phyloP scores from a whole-genome alignment of 2,113 vertebrate species.

The Gymnogyps californianus region DNA sequence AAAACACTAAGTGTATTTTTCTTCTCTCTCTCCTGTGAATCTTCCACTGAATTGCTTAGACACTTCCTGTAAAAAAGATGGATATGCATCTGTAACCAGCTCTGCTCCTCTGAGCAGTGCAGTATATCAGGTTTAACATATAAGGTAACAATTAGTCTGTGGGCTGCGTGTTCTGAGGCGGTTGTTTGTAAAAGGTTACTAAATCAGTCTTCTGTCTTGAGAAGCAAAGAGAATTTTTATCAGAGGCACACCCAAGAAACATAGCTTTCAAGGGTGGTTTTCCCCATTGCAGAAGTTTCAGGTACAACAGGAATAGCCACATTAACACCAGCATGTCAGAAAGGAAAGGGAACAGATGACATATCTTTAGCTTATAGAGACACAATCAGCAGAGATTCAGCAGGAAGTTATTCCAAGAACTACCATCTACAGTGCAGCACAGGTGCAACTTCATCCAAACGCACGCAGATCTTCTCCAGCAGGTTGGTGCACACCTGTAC shows the following conservation, averaged over 20 bases:
- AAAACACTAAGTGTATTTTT: not conserved
- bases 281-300: conserved; percentile 1
- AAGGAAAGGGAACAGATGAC: not conserved
- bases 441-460: not conserved
- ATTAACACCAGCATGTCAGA: not conserved
- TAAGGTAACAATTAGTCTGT: not conserved
- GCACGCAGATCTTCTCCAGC: not conserved
- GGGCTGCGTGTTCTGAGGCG: not conserved
- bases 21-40: not conserved
- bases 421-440: not conserved
- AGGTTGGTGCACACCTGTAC: not conserved
- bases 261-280: not conserved
- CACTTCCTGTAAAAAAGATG: not conserved
- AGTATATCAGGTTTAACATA: not conserved
- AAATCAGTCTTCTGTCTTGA: not conserved
- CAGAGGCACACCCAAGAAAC: conserved; percentile 30
- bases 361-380: not conserved
- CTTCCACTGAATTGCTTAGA: not conserved
- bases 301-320: conserved; percentile 10
- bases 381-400: not conserved
- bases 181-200: not conserved
- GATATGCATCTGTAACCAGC: not conserved
- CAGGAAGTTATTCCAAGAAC: not conserved
- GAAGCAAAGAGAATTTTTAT: conserved; percentile 21
- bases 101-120: not conserved